Conservation (phyloP, 2,797 vertebrate species). For the Enteromius argenteus region DNA sequence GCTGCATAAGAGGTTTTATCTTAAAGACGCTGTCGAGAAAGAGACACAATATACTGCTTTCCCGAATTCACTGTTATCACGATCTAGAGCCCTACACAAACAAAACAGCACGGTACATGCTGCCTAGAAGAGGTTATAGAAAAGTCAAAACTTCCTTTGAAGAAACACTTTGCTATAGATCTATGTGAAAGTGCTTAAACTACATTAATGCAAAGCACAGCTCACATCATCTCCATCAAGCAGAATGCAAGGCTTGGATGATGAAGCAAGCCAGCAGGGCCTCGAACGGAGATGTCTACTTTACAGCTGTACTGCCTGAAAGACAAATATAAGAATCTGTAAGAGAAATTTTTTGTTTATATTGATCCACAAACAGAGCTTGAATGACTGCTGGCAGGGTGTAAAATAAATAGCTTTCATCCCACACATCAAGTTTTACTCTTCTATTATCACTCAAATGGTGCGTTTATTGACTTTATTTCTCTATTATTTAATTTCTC, state of each 20-base stretch:
- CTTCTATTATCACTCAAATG: neutral
- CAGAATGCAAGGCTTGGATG: neutral
- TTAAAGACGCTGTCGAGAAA: neutral
- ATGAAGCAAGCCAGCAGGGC: neutral
- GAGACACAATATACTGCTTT: neutral
- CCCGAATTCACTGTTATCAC: neutral
- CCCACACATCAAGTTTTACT: neutral
- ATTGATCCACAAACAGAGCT: neutral
- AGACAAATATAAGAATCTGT: neutral
- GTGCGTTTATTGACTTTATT: neutral
- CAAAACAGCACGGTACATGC: neutral
- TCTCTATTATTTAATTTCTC: neutral
- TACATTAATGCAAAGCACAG: no score
- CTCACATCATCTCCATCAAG: neutral
- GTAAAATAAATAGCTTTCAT: neutral
- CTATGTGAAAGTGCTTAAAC: neutral
- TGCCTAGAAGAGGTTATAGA: neutral
- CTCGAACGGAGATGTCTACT: neutral
- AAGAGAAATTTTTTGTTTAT: no score
- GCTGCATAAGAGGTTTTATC: neutral
- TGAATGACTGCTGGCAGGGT: neutral
- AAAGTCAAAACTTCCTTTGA: neutral
- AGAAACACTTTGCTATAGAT: neutral
- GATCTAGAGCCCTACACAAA: slow-evolving; percentile 8
- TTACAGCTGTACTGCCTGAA: neutral